Percentiles rank a stretch among this genome's conserved stretches.
Evolutionary conservation across 2,113 vertebrate genomes (phyloP).

Genomic region (Callipepla squamata): DNA sequence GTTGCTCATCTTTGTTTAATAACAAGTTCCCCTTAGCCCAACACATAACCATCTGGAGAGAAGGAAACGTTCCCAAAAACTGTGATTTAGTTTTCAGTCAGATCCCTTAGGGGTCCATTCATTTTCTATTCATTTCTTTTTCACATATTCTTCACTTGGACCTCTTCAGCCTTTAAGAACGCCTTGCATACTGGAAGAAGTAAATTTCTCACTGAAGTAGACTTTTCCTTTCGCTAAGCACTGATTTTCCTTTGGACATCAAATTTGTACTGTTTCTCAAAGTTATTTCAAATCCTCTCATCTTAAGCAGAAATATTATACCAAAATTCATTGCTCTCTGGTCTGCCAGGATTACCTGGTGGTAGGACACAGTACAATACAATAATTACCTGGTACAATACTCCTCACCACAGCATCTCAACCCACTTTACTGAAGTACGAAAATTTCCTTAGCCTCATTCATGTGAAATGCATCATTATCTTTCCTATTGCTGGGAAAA

Average conservation of each 20-base stretch:
- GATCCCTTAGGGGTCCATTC: not conserved
- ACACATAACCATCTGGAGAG: not conserved
- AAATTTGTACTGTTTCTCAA: not conserved
- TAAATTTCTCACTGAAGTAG: not conserved
- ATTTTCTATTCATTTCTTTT: not conserved
- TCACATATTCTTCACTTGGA: not conserved
- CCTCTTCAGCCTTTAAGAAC: not conserved
- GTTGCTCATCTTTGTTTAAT: not conserved
- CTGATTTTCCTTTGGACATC: not conserved
- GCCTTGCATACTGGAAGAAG: not conserved
- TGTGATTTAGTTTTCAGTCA: not conserved
- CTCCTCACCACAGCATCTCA: not conserved
- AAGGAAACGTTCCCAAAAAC: not conserved
- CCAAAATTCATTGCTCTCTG: not conserved
- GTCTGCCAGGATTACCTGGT: not conserved
- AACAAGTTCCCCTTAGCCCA: not conserved
- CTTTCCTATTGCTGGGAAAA: not conserved
- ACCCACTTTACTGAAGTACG: not conserved
- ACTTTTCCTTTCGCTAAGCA: not conserved
- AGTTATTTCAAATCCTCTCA: not conserved
- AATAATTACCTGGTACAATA: not conserved
- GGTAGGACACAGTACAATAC: not conserved
- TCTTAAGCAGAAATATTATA: not conserved
- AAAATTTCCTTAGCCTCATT: not conserved
- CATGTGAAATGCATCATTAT: not conserved